Evolutionary conservation across 2,113 vertebrate genomes (phyloP).

Genomic region (Calyptomena viridis): DNA sequence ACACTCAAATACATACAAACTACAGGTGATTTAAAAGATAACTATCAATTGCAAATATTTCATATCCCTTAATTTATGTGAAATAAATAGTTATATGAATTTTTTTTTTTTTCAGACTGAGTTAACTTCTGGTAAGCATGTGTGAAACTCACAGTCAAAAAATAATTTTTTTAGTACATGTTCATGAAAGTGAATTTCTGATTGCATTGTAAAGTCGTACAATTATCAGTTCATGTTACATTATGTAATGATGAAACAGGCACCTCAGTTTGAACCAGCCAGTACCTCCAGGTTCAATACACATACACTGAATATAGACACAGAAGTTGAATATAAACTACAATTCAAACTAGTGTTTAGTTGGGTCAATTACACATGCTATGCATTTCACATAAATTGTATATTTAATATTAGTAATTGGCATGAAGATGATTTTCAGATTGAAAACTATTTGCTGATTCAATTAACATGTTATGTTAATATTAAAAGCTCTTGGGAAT

Average conservation of each 20-base stretch:
- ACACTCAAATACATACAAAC: not conserved
- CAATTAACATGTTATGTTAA: conserved; percentile 15
- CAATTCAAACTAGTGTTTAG: not conserved
- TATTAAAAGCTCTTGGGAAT: conserved; percentile 6
- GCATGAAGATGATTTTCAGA: conserved; percentile 3
- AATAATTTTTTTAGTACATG: not conserved
- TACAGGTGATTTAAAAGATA: not conserved
- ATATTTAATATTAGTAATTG: not conserved
- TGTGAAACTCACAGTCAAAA: not conserved
- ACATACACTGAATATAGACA: not conserved
- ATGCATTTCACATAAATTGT: not conserved
- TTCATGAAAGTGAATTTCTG: not conserved
- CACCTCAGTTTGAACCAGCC: not conserved
- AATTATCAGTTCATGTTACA: not conserved
- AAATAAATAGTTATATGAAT: not conserved
- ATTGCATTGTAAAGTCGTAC: not conserved
- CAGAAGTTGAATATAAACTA: not conserved
- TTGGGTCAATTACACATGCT: not conserved
- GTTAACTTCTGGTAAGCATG: not conserved
- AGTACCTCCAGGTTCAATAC: not conserved
- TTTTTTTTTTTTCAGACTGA: not conserved
- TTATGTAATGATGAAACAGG: not conserved
- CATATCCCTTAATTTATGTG: not conserved
- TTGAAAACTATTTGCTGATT: conserved; percentile 29
- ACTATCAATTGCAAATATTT: accelerated